These are phyloP conservation scores for Sarcophaga caerulescens DNA, from an alignment of 2,888 invertebrate species.

Conservation along the genomic window DNA sequence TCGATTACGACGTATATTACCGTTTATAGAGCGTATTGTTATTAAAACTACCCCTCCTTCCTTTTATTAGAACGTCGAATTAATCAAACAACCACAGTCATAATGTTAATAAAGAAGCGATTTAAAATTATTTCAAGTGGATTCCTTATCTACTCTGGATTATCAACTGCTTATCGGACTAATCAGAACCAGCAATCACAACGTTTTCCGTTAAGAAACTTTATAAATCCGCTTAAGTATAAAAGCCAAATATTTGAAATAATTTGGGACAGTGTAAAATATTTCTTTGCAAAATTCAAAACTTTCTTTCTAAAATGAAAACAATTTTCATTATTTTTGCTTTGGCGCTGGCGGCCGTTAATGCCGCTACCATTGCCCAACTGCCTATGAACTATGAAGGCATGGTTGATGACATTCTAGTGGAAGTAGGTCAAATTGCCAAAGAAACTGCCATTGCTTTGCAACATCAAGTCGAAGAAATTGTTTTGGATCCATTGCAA, in stretches of 20 bases:
- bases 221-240: background rate
- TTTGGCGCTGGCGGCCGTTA: slow-evolving; percentile 58
- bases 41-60: too few species aligned
- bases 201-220: background rate
- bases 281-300: slow-evolving; percentile 7
- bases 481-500: slow-evolving; percentile 72
- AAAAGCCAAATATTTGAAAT: background rate
- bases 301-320: slow-evolving; percentile 57
- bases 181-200: background rate
- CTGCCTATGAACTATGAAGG: slow-evolving; percentile 66
- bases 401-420: slow-evolving; percentile 67
- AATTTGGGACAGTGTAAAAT: slow-evolving; percentile 5
- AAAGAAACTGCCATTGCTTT: slow-evolving; percentile 69
- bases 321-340: slow-evolving; percentile 42
- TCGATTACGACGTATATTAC: too few species aligned
- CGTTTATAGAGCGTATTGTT: too few species aligned
- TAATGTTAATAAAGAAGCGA: background rate
- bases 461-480: slow-evolving; percentile 72
- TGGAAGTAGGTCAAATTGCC: slow-evolving; percentile 69
- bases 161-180: background rate
- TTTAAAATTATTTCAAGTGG: background rate
- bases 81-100: background rate
- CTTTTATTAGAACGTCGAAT: too few species aligned
- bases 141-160: slow-evolving; percentile 2
- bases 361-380: slow-evolving; percentile 32